Percentiles rank a stretch among this genome's conserved stretches.
Evolutionary conservation across 2,888 invertebrate species (phyloP).

Genomic region (Crepidodera aurea): DNA sequence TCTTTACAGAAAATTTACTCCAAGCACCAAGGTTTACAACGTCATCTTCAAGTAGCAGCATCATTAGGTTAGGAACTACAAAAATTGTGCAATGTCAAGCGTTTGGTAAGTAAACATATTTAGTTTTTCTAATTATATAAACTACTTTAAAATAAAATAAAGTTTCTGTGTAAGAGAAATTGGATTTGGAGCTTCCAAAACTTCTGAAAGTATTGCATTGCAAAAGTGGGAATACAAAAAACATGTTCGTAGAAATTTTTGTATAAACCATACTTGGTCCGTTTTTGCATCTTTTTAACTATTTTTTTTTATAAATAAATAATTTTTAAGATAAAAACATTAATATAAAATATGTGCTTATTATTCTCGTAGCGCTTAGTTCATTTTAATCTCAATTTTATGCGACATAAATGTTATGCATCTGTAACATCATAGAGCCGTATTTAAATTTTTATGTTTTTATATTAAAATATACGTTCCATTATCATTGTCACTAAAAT

Average conservation of each 20-base stretch:
- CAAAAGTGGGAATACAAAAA: no score
- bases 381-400: not conserved
- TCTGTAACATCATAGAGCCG: not conserved
- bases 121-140: not conserved
- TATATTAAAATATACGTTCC: not conserved
- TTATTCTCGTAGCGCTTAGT: not conserved
- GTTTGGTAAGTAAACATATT: slow-evolving; percentile 75
- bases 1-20: slow-evolving; percentile 66
- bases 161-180: no score
- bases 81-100: slow-evolving; percentile 95
- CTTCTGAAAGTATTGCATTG: no score
- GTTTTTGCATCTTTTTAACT: no score
- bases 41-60: slow-evolving; percentile 85
- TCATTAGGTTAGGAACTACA: slow-evolving; percentile 85
- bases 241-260: no score
- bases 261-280: no score
- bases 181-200: no score
- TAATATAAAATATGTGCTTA: no score
- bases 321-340: no score
- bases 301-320: no score
- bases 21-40: slow-evolving; percentile 89
- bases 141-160: no score
- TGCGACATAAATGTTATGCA: not conserved
- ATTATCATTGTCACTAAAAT: not conserved
- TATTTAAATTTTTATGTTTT: not conserved